Evolutionary conservation across 1,140 invertebrate genomes (phyloP).

Genomic region (Solen grandis): DNA sequence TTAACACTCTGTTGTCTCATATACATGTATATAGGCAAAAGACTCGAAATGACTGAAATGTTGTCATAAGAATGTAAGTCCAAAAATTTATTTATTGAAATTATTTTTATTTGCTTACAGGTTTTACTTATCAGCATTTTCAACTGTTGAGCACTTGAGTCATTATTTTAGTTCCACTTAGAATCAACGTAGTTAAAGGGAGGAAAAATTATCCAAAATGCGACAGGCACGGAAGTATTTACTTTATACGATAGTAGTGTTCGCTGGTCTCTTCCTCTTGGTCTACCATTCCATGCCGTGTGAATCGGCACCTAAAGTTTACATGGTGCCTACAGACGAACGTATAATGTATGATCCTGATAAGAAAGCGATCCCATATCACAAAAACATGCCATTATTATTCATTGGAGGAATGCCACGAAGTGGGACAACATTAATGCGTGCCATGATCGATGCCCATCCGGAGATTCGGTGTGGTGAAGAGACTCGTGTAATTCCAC

Average conservation of each 20-base stretch:
- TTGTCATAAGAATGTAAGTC: too few species aligned
- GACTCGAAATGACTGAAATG: too few species aligned
- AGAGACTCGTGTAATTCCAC: slow-evolving; percentile 97
- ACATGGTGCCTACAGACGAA: slow-evolving; percentile 73
- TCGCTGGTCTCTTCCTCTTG: not conserved
- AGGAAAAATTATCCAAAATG: too few species aligned
- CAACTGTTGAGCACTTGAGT: too few species aligned
- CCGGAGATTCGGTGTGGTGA: slow-evolving; percentile 98
- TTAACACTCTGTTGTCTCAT: too few species aligned
- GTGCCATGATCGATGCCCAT: slow-evolving; percentile 99
- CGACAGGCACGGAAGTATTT: not conserved
- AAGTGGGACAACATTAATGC: slow-evolving; percentile 97
- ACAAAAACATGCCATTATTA: slow-evolving; percentile 94
- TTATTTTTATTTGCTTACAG: too few species aligned
- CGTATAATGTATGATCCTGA: slow-evolving; percentile 70
- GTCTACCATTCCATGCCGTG: not conserved
- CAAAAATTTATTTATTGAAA: too few species aligned
- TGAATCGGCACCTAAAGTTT: not conserved
- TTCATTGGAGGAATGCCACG: slow-evolving; percentile 98
- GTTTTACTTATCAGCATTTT: too few species aligned
- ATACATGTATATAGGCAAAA: too few species aligned
- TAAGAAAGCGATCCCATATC: slow-evolving; percentile 77
- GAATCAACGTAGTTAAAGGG: too few species aligned
- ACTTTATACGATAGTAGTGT: not conserved
- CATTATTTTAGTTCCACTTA: too few species aligned